Evolutionary conservation across 1,140 invertebrate genomes (phyloP), one percentile per base, ranked within the genome.

Genomic region (Belonocnema kinseyi): DNA sequence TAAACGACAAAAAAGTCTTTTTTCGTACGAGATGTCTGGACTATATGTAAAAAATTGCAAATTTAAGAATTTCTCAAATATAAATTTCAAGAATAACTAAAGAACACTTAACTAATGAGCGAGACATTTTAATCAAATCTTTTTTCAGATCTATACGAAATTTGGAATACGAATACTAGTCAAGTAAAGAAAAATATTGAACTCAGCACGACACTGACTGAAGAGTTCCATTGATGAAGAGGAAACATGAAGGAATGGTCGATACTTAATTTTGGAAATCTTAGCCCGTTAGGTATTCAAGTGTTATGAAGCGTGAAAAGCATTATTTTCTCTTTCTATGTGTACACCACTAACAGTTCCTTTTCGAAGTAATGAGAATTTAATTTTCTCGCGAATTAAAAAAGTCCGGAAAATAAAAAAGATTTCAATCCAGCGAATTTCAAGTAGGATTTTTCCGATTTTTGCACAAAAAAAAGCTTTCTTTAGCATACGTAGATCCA

Each of bases 401-500:
- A 75, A 76, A 58, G 61, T 58, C 77, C 56, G 54, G 74, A 77
- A 56, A 53, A 66, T 17, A 61, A 78, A 58, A 61, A 76, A 76
- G 21, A 70, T 50, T 19, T 71, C 16, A 71, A 51, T 73, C 58
- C 13, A 14, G 19, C 12, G 58, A 77, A 78, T 50, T 80, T 75
- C 66, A 52, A 53, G 66, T n/a, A 74, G 77, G 58, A 70, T 72
- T 51, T 72, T 58, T 78, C 17, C 54, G 81, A 53, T 70, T 79
- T 77, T 77, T 83, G 51, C 74, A 75, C 74, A 81, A 71, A 79
- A 75, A 53, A 72, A 84, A 81, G 56, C 61, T 85, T 84, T 83
- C 70, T 79, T 88, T 85, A 72, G 85, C 82, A 81, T 80, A 73
- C 80, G 85, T 89, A 85, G 77, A 86, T 85, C 84, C 80, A 81